Evolutionary conservation across 2,113 vertebrate species (phyloP).

Genomic region (Sisor rabdophorus): DNA sequence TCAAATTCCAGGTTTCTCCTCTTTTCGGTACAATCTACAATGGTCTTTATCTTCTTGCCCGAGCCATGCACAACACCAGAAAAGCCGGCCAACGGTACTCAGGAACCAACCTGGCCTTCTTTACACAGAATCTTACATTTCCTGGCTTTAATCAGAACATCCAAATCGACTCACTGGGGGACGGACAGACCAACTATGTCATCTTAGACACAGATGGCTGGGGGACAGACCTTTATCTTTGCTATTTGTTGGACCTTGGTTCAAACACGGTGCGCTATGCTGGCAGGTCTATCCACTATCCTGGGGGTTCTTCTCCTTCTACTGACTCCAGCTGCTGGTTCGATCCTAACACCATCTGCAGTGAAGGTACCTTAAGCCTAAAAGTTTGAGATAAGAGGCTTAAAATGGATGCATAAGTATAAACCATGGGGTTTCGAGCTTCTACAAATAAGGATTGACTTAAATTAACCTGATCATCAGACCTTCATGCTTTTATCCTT

Average conservation of each 20-base stretch:
- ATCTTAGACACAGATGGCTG: conserved; percentile 78
- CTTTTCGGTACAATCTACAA: conserved; percentile 92
- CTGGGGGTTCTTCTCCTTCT: conserved; percentile 67
- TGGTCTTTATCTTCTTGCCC: conserved; percentile 78
- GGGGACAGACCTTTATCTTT: conserved; percentile 70
- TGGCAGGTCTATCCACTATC: conserved; percentile 74
- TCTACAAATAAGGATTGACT: not conserved
- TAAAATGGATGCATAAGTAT: not conserved
- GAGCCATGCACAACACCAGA: conserved; percentile 70
- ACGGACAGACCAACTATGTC: conserved; percentile 71
- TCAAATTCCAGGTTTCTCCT: conserved; percentile 75
- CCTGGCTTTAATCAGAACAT: conserved; percentile 79
- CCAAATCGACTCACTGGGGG: conserved; percentile 68
- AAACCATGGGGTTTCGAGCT: not conserved
- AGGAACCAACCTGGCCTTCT: conserved; percentile 69
- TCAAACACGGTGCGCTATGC: conserved; percentile 63
- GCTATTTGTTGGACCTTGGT: conserved; percentile 71
- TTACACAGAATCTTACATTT: conserved; percentile 72
- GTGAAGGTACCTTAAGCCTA: conserved; percentile 70
- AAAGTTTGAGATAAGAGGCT: not conserved
- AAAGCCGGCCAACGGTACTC: conserved; percentile 62
- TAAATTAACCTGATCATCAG: not conserved
- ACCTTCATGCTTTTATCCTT: conserved; percentile 22
- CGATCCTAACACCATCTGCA: conserved; percentile 70
- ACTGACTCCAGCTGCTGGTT: conserved; percentile 87